These are phyloP conservation scores for Odontomyia ornata DNA, from an alignment of 2,888 invertebrate genomes.

Conservation along the genomic window DNA sequence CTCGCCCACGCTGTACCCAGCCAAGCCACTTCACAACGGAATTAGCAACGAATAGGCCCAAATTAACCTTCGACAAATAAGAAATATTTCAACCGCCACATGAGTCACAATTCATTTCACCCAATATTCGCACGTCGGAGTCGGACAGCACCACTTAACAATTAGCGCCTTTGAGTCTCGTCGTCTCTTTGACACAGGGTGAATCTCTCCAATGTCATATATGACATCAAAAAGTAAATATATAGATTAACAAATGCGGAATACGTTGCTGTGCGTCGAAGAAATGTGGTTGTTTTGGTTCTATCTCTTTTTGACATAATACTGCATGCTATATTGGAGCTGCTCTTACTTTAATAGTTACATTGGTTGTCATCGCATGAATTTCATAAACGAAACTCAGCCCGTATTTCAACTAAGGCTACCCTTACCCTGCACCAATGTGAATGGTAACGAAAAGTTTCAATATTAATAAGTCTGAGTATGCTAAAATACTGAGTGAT, in stretches of 20 bases:
- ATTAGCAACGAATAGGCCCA: no score
- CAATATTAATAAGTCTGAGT: no score
- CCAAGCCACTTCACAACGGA: background rate
- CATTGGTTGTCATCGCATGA: no score
- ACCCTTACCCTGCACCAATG: no score
- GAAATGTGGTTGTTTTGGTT: background rate
- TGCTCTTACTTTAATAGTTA: no score
- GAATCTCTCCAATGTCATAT: background rate
- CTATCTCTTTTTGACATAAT: background rate
- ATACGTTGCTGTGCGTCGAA: background rate
- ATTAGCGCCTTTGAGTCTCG: background rate
- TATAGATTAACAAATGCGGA: background rate
- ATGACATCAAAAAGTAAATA: background rate
- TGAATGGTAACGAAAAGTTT: no score
- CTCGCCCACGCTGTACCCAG: no score
- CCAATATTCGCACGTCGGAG: background rate
- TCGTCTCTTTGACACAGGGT: constrained; percentile 11
- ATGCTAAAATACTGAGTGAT: no score
- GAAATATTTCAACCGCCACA: constrained; percentile 5
- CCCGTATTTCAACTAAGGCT: no score
- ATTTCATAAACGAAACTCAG: no score
- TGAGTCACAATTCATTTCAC: background rate
- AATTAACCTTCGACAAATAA: background rate
- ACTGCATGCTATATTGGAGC: no score
- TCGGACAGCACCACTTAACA: background rate